Conservation (phyloP, 2,113 vertebrate genomes). For the Stomatorhinus ivindoensis region DNA sequence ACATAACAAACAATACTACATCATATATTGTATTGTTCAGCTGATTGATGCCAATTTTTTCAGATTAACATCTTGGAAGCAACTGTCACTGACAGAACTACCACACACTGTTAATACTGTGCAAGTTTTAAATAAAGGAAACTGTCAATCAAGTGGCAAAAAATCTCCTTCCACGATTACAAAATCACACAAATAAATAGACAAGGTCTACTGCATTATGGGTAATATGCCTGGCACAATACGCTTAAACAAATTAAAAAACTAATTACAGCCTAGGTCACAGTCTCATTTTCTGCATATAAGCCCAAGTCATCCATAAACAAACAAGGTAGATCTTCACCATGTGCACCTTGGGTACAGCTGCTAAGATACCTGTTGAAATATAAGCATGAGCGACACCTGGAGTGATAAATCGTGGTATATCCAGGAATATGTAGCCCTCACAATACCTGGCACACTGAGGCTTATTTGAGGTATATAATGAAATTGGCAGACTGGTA, state of each 20-base stretch:
- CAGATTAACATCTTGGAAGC: not conserved
- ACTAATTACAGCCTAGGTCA: not conserved
- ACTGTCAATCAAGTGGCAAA: not conserved
- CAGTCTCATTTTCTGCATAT: not conserved
- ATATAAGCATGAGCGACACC: not conserved
- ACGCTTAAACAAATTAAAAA: not conserved
- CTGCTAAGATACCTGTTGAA: not conserved
- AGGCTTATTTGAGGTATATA: not conserved
- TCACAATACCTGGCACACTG: not conserved
- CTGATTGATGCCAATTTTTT: not conserved
- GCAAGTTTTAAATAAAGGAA: not conserved
- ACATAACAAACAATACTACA: not conserved
- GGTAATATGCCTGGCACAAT: not conserved
- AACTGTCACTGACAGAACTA: not conserved
- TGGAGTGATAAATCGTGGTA: not conserved
- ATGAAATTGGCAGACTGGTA: not conserved
- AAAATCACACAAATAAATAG: not conserved
- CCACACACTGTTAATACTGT: not conserved
- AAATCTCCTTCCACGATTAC: not conserved
- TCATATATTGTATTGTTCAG: not conserved
- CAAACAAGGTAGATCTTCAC: not conserved
- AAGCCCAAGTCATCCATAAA: not conserved
- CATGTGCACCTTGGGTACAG: not conserved
- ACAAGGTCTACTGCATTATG: not conserved
- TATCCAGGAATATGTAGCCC: not conserved